Base-by-base conservation (phyloP, 2,797 vertebrate genomes). In the Epinephelus coioides region DNA sequence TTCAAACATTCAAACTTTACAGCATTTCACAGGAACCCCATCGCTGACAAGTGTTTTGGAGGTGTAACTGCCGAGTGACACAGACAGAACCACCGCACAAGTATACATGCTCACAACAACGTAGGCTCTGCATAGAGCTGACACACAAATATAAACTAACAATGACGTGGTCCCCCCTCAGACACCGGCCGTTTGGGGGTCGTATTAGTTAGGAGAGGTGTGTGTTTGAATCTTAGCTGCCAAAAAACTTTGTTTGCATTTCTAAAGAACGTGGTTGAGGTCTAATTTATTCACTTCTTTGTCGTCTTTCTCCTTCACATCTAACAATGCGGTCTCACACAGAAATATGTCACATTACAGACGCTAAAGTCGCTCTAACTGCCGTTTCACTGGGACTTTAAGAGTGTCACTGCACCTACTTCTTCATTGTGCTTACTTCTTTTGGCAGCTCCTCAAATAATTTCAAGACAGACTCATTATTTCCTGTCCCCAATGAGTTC, bases 391-490 rank as follows among this genome's bases (percentile, higher is more conserved):
- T 2, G 56, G 49, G n/a, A 50, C 71, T 74, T 57, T 19, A 19
- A 51, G n/a, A 50, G 30, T 43, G 44, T 54, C 11, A 5, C 30
- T 38, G 47, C 40, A 43, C 57, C 61, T 55, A 23, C 23, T 18
- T 38, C 14, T 44, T 17, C 17, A 43, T 67, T 56, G 18, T 59
- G 53, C 38, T 55, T 21, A 49, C 13, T 51, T 57, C 18, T 53
- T 57, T 57, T 69, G 46, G 46, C 51, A 55, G 59, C 34, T 72
- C 9, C 9, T 78, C 49, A 56, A 60, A 62, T 65, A 25, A 62
- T 62, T 75, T 34, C 9, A 69, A 30, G 27, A 63, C 38, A 46
- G 53, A 50, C 17, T 64, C 30, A 63, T 78, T 51, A 60, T 70
- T 60, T 65, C 25, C 44, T 25, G 5, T 71, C 30, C 30, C 50